phyloP scores from a whole-genome alignment of 2,797 vertebrate genomes.

The Taenioides sp. region DNA sequence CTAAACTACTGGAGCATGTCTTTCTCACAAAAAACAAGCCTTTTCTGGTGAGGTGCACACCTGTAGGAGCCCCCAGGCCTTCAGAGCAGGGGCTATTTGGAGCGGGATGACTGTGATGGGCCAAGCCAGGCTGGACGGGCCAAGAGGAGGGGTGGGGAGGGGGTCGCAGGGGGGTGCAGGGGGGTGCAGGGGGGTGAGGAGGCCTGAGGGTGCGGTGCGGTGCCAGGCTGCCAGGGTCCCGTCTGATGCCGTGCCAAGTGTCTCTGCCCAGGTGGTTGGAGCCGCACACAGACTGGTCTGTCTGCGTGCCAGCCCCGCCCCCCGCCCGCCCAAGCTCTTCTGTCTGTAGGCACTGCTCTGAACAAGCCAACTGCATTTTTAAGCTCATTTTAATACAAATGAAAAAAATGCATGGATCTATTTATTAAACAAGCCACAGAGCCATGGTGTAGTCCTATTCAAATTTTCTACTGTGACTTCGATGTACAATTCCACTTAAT shows the following conservation, averaged over 20 bases:
- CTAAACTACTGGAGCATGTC: constrained; percentile 26
- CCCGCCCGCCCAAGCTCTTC: constrained; percentile 55
- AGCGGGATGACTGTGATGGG: constrained; percentile 40
- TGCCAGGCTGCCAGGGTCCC: constrained; percentile 73
- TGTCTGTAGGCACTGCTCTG: constrained; percentile 44
- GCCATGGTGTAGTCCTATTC: background rate
- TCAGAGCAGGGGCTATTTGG: constrained; percentile 51
- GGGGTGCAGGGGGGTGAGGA: constrained; percentile 60
- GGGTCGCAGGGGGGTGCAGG: constrained; percentile 13
- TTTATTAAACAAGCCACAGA: background rate
- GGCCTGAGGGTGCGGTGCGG: constrained; percentile 63
- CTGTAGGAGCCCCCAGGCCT: constrained; percentile 56
- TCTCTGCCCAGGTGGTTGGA: constrained; percentile 79
- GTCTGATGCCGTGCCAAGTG: constrained; percentile 78
- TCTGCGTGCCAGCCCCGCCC: constrained; percentile 71
- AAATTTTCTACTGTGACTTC: background rate
- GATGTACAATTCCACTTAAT: constrained; percentile 7
- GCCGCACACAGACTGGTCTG: constrained; percentile 78
- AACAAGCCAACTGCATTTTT: background rate
- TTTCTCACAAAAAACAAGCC: constrained; percentile 29
- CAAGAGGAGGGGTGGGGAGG: constrained; percentile 53
- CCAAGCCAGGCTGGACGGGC: constrained; percentile 40
- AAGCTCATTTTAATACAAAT: background rate
- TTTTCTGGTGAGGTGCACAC: constrained; percentile 48
- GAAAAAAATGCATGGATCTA: background rate